Evolutionary conservation across 2,113 vertebrate species (phyloP).

Genomic region (Neoarius graeffei): DNA sequence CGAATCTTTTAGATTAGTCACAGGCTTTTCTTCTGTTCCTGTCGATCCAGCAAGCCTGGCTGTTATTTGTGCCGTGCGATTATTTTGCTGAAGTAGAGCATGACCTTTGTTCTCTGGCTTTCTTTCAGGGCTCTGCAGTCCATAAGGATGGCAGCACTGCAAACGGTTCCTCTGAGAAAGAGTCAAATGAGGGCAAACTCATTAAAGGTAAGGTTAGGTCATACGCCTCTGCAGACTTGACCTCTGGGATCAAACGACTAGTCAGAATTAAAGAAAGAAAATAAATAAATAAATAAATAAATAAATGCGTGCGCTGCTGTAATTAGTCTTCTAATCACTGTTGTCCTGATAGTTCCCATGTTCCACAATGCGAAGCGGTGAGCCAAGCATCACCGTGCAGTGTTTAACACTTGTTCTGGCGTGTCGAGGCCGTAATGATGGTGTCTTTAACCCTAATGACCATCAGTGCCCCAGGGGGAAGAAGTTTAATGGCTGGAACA

Average conservation of each 20-base stretch:
- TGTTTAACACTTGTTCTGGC: neutral
- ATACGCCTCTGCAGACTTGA: neutral
- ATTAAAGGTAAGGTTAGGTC: constrained; percentile 69
- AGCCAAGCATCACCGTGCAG: neutral
- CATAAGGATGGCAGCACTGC: constrained; percentile 25
- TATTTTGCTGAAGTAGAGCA: neutral
- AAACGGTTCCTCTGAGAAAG: constrained; percentile 58
- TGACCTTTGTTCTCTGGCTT: constrained; percentile 38
- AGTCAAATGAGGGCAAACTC: constrained; percentile 66
- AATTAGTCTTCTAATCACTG: constrained; percentile 5
- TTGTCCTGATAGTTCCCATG: constrained; percentile 6
- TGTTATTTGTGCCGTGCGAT: neutral
- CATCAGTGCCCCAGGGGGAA: neutral
- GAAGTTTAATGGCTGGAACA: constrained; percentile 36
- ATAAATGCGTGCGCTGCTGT: neutral
- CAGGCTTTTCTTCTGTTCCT: neutral
- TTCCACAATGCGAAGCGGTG: neutral
- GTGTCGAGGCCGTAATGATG: constrained; percentile 16
- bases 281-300: neutral
- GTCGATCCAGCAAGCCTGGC: neutral
- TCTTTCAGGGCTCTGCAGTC: constrained; percentile 1
- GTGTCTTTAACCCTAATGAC: constrained; percentile 40
- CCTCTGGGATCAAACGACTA: neutral
- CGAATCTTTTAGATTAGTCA: neutral
- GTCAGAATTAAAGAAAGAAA: neutral